Percentiles rank a stretch among this genome's conserved stretches.
Conservation (phyloP, 2,888 invertebrate species). For the Sepioteuthis lessoniana region DNA sequence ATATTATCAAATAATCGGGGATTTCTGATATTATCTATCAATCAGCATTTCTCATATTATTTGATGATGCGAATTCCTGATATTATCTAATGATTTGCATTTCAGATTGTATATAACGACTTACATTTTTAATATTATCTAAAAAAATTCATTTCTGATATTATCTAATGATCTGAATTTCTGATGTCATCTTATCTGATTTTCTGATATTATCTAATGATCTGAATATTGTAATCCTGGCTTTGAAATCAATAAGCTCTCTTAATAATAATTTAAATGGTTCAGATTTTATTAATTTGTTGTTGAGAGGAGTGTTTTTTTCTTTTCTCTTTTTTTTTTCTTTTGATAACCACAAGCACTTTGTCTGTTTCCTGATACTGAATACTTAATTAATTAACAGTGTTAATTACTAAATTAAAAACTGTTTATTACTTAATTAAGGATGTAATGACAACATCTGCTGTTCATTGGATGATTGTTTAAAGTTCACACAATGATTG, state of each 20-base stretch:
- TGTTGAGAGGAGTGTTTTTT: neutral
- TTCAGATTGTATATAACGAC: no score
- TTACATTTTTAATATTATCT: no score
- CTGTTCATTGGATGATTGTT: neutral
- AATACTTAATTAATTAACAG: neutral
- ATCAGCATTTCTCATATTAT: no score
- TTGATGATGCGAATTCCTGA: no score
- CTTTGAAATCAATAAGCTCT: neutral
- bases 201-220: no score
- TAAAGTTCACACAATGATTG: neutral
- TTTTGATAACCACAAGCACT: neutral
- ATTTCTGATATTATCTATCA: no score
- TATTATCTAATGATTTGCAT: no score
- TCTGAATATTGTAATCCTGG: no score
- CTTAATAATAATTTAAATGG: conserved; percentile 33
- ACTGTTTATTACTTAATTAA: conserved; percentile 23
- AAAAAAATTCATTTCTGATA: no score
- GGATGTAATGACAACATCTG: conserved; percentile 15
- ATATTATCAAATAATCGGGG: no score
- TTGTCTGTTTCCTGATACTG: neutral
- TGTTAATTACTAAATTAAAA: conserved; percentile 25
- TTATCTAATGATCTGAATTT: no score
- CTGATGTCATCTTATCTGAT: no score
- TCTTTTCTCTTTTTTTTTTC: neutral
- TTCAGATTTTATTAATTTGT: neutral